These are phyloP conservation scores for cattle (Bos taurus) DNA, from an alignment of 2,113 vertebrate genomes.

Conservation along the genomic window ARS-UCD2.0 NC_037333.1:17485001-17485500, in stretches of 20 bases:
- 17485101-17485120: not conserved
- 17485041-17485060: not conserved
- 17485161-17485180: not conserved
- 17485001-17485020: not conserved
- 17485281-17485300: not conserved
- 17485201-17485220: not conserved
- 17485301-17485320: not conserved
- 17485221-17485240: not conserved
- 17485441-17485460: not conserved
- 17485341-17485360: not conserved
- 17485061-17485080: not conserved
- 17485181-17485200: not conserved
- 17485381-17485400: not conserved
- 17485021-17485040: not conserved
- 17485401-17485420: not conserved
- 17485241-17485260: not conserved
- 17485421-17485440: not conserved
- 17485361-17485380: not conserved
- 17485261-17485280: not conserved
- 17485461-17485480: not conserved
- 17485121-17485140: not conserved
- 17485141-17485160: not conserved
- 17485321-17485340: not conserved
- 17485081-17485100: not conserved
- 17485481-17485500: not conserved